A percentile compares a stretch with the other conserved stretches of the same genome.
Evolutionary conservation across 2,113 vertebrate species (phyloP).

Genomic region (Sturnira hondurensis): DNA sequence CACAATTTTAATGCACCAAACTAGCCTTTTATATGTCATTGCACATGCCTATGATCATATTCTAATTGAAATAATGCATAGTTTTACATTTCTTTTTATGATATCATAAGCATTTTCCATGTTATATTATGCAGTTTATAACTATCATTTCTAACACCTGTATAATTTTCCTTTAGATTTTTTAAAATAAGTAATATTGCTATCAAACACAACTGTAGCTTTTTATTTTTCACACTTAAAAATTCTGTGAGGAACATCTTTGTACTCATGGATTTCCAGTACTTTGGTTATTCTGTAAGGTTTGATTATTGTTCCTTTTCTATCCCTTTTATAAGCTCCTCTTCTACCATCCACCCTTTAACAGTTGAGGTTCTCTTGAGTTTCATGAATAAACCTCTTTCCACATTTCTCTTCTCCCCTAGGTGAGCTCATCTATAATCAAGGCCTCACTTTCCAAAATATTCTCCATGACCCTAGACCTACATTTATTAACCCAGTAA

Average conservation of each 20-base stretch:
- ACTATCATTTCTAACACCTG: neutral
- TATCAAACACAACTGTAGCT: neutral
- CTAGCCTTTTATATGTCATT: neutral
- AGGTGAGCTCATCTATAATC: neutral
- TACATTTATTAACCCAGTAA: neutral
- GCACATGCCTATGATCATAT: neutral
- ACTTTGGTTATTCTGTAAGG: neutral
- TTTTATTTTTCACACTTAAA: neutral
- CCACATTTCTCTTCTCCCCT: neutral
- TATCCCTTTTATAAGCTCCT: neutral
- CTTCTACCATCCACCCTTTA: neutral
- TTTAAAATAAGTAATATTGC: neutral
- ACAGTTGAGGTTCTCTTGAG: neutral
- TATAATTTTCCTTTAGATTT: neutral
- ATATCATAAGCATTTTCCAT: neutral
- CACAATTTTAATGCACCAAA: neutral
- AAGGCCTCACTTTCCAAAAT: neutral
- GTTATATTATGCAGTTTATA: neutral
- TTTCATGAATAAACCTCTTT: neutral
- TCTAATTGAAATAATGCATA: neutral
- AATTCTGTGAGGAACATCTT: neutral
- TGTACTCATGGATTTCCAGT: neutral
- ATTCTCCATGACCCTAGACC: neutral
- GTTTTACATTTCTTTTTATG: neutral
- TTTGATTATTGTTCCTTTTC: neutral